Evolutionary conservation across 35 echinoderm and acorn worm species (phyloP), one percentile per base, ranked within the genome.

Genomic region (Patiria miniata): DNA sequence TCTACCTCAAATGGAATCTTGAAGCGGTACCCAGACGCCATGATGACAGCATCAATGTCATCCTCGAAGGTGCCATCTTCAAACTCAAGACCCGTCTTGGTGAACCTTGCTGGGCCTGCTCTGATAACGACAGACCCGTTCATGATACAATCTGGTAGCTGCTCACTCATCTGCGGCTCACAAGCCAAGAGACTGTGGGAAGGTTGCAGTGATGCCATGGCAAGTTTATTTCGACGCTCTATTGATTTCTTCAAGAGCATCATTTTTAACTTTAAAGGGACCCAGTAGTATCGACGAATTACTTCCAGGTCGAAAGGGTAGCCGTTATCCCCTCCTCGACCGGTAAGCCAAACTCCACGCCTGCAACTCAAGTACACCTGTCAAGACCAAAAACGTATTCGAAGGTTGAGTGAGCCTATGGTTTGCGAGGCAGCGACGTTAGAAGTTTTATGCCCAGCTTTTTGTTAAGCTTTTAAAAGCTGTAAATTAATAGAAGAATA

Each of bases 11-110:
- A 94, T 2, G 94, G 94, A 60, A 93, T 93, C 37, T 76, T 61
- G 36, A 89, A 81, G 2, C 36, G 21, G 69, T 93, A 90, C 14
- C 61, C 80, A 38, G 85, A 93, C 40, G 36, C 90, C 81, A 89
- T 90, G 52, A 94, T 81, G 39, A 94, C 83, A 15, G 18, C 77
- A 83, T 94, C 93, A 2, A 94, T 84, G 39, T 88, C 73, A 42
- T 94, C 93, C 83, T 82, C 87, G 18, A 47, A 59, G 3, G 87
- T 90, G n/a, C 93, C 93, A 40, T 94, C 92, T 44, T 90, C 83
- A 82, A 94, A 90, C 39, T 89, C 78, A 0, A 94, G 77, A 32
- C 87, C 82, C 5, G 58, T 79, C 55, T 90, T 81, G 21, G 52
- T 79, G 52, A 94, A 89, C 8, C 77, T 73, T 39, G 57, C 51